Percentiles rank a stretch among this genome's conserved stretches.
Conservation (phyloP, 1,140 invertebrate genomes). For the Maniola jurtina region DNA sequence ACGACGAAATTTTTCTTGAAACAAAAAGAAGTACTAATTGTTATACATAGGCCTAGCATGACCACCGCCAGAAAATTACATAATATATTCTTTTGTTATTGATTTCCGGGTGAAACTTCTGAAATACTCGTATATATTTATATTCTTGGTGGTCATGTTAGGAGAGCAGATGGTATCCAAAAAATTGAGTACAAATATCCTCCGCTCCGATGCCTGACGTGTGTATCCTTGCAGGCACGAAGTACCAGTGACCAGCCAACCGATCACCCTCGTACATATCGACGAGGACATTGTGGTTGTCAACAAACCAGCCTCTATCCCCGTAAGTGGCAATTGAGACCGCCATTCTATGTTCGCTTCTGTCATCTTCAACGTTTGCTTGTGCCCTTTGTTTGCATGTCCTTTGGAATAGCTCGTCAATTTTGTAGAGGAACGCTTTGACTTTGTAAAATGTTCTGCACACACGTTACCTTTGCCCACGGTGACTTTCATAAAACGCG, state of each 20-base stretch:
- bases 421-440: not conserved
- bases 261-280: slow-evolving; percentile 97
- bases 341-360: slow-evolving; percentile 79
- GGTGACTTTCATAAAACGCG: not conserved
- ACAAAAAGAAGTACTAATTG: not conserved
- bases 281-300: slow-evolving; percentile 99
- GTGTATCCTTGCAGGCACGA: slow-evolving; percentile 93
- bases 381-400: slow-evolving; percentile 39
- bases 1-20: too few relatives aligned
- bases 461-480: not conserved
- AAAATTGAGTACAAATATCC: slow-evolving; percentile 11
- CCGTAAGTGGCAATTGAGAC: slow-evolving; percentile 92
- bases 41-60: not conserved
- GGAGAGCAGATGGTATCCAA: slow-evolving; percentile 19
- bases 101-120: not conserved
- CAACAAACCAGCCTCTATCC: slow-evolving; percentile 99
- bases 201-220: slow-evolving; percentile 51
- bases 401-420: not conserved
- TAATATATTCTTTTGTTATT: not conserved
- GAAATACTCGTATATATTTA: not conserved
- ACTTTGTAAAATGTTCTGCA: not conserved
- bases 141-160: not conserved
- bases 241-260: slow-evolving; percentile 95
- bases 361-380: slow-evolving; percentile 30
- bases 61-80: not conserved